Base-by-base conservation (phyloP, 64 coral and sea anemone genomes). In the Stichodactyla helianthus region DNA sequence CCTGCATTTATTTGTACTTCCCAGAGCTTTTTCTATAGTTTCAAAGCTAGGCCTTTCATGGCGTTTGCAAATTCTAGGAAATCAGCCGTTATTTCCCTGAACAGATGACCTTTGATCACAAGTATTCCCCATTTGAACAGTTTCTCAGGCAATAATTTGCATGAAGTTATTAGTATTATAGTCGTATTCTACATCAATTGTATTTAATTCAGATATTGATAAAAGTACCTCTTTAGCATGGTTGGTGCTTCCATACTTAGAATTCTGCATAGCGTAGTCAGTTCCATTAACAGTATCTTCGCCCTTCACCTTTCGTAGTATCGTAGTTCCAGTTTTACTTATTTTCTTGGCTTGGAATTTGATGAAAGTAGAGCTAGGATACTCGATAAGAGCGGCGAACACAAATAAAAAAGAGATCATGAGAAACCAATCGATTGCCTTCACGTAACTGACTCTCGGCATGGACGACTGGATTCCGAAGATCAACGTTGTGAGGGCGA, bases 371-470 rank as follows among this genome's bases (percentile, higher is more conserved):
- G 94, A 97, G 54, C 94, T 97, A 52, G 94, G 94, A 19, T 97
- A 97, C 71, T 97, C 94, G 20, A 97, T 87, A 19, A 97, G 86
- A 11, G 94, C 94, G 50, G 88, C 68, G 20, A 97, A 97, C 51
- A 97, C 94, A 35, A 87, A 97, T 4, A 90, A 88, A 86, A 97
- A 97, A 7, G 94, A 97, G 4, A 97, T 91, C 71, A 92, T 90
- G 2, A 97, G 62, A 27, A 97, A 97, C 94, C 94, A 97, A 83
- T 97, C 94, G 27, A 97, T 97, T 6, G 91, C 94, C 62, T 97
- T 97, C 0, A 97, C 94, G 51, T 97, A 97, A 50, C 94, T 97
- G 6, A 97, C 94, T 80, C 84, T 97, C 25, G 94, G 94, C 94
- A 97, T 97, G 58, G 91, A 90, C 80, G 94, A 78, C 50, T 97